Evolutionary conservation across 2,888 invertebrate species (phyloP), one percentile per base, ranked within the genome.

Genomic region (Tetramorium bicarinatum): DNA sequence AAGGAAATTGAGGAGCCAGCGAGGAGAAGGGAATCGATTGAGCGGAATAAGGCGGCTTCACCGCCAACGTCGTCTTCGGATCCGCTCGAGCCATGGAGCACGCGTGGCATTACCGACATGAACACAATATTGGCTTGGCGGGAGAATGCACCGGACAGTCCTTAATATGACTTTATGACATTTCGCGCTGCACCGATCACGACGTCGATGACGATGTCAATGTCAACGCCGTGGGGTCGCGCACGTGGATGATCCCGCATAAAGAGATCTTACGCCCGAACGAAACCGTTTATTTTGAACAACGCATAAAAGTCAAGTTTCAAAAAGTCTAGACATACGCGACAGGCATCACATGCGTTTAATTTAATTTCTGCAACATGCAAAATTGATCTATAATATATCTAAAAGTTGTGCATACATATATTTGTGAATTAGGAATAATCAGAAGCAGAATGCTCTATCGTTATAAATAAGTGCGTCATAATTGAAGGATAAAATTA

Each of bases 1-100:
- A 93, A 93, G 85, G 94, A 93, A 83, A 87, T 85, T 61, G 91
- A 83, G 84, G 92, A 93, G 75, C 83, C 91, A 54, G 54, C 80
- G 49, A 90, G 89, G 75, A 94, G 95, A 91, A 91, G 94, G 74
- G 95, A 95, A 87, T 83, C 89, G 88, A 85, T 87, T 56, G 89
- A 92, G 84, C 86, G 90, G 85, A 92, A 92, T 85, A 91, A 90
- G 84, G 54, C 85, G 83, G 86, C 72, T 66, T 80, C 79, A 21
- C 86, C 91, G 18, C 61, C 87, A 59, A n/a, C 93, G 71, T 85
- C 91, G 52, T 92, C 95, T 74, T 96, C 96, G 11, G 97, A 97
- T 95, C 97, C 97, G 7, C 94, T 97, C 85, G 97, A 97, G 92
- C 96, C 97, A 0, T 97, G 97, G 97, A 97, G 97, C 94, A 97